phyloP scores from a whole-genome alignment of 2,888 invertebrate species.

The Synanthedon tipuliformis region DNA sequence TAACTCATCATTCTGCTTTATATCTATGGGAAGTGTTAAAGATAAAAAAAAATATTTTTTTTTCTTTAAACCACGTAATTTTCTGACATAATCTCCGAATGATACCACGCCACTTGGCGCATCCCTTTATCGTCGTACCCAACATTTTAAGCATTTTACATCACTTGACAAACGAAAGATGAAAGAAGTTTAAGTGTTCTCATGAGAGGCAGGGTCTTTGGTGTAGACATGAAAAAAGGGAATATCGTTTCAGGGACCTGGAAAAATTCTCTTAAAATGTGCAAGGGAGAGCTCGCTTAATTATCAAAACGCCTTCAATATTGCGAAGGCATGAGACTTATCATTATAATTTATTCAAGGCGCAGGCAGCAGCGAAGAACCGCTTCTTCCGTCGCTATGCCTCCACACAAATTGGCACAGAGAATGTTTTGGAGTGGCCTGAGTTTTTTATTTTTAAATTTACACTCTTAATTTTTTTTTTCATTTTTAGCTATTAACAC shows the following conservation, averaged over 20 bases:
- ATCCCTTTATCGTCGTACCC: slow-evolving; percentile 20
- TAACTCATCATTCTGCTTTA: no score
- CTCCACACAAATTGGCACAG: slow-evolving; percentile 6
- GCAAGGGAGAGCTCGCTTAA: slow-evolving; percentile 33
- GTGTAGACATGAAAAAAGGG: slow-evolving; percentile 24
- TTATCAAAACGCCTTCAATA: slow-evolving; percentile 65
- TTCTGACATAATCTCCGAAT: not conserved
- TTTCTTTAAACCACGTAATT: no score
- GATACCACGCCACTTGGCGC: not conserved
- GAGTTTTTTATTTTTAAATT: not conserved
- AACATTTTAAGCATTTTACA: slow-evolving; percentile 17
- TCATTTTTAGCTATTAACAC: no score
- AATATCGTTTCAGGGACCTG: slow-evolving; percentile 27
- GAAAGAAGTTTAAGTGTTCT: slow-evolving; percentile 51
- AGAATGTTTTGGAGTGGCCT: slow-evolving; percentile 8
- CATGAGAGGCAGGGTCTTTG: slow-evolving; percentile 28
- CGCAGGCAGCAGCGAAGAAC: slow-evolving; percentile 37
- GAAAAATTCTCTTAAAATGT: slow-evolving; percentile 44
- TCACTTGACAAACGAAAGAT: slow-evolving; percentile 38
- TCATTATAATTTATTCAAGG: slow-evolving; percentile 66
- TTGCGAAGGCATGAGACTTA: slow-evolving; percentile 55
- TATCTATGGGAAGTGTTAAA: no score
- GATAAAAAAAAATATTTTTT: no score
- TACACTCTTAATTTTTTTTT: no score
- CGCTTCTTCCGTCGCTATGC: slow-evolving; percentile 9